These are phyloP conservation scores for Ectemnius continuus DNA, from an alignment of 2,888 invertebrate genomes.

Conservation along the genomic window DNA sequence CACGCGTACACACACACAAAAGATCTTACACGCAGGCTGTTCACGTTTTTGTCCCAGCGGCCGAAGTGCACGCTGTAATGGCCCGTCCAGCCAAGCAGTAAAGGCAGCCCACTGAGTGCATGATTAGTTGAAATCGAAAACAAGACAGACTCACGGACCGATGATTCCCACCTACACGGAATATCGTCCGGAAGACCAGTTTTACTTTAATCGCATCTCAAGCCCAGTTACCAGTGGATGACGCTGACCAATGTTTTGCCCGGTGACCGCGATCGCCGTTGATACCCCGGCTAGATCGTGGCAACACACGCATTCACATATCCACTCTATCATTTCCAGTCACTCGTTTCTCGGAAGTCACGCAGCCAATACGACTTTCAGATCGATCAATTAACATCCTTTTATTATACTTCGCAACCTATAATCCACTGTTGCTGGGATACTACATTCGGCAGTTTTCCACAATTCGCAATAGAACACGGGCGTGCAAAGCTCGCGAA, in stretches of 20 bases:
- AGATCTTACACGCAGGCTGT: slow-evolving; percentile 63
- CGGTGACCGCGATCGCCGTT: slow-evolving; percentile 40
- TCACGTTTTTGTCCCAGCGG: slow-evolving; percentile 57
- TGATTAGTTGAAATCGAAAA: too few relatives aligned
- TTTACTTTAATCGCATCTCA: slow-evolving; percentile 16
- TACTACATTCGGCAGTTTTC: not conserved
- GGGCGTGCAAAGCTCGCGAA: not conserved
- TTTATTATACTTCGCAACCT: not conserved
- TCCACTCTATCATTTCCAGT: not conserved
- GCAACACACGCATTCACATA: not conserved
- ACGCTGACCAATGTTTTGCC: not conserved
- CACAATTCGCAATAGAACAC: not conserved
- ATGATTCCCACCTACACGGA: slow-evolving; percentile 5
- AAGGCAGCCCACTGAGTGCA: slow-evolving; percentile 19
- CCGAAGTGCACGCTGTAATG: slow-evolving; percentile 42
- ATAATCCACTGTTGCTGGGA: slow-evolving; percentile 24
- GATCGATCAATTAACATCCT: not conserved
- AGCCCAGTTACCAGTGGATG: slow-evolving; percentile 28
- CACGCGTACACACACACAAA: slow-evolving; percentile 27
- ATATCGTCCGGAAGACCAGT: slow-evolving; percentile 19
- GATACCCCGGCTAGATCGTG: slow-evolving; percentile 49
- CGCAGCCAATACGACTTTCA: not conserved
- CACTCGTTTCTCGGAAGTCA: not conserved
- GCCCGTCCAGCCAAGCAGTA: slow-evolving; percentile 32
- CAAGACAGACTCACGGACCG: too few relatives aligned